Base-by-base conservation (phyloP, 2,888 invertebrate species). In the Eurytoma californica region DNA sequence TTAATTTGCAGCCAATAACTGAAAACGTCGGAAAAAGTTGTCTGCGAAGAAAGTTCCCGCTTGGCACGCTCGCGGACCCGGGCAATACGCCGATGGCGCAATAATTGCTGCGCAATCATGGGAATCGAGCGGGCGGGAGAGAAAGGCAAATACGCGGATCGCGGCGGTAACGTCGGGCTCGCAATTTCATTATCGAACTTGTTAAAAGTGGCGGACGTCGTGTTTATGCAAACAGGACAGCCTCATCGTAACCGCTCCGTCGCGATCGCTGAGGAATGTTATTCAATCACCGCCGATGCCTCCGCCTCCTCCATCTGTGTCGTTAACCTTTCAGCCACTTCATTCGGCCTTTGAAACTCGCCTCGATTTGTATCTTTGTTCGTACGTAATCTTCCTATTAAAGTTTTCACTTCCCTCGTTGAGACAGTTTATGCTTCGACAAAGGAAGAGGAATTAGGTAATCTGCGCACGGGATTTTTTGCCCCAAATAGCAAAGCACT, bases 311-410 rank as follows among this genome's bases (percentile, higher is more conserved):
- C 0, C 39, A 80, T n/a, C n/a, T n/a, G 80, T 82, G 67, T 85
- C 83, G 83, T 84, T 83, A 85, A 82, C 82, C 84, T 83, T 84
- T 83, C 84, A 83, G 72, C 78, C 78, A 81, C 82, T 84, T 83
- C 83, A 83, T 86, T 87, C 84, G 82, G 39, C 84, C 83, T 84
- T 84, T 85, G 85, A 86, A 39, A 86, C 86, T 85, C 84, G 83
- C 84, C 79, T 82, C 74, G 79, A 84, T 82, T 70, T 86, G 82
- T 82, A 82, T 78, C 69, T 80, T 81, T 82, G 73, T 80, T 83
- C 82, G 76, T 72, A 72, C 66, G 82, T 85, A 84, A 86, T 86
- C 84, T 86, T 86, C 80, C 82, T 83, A 85, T 86, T 86, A 85
- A 84, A 86, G 16, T 73, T 57, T 60, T 65, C 47, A 51, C 0